Conservation (phyloP, 2,113 vertebrate species). For the Herpetotheres cachinnans region DNA sequence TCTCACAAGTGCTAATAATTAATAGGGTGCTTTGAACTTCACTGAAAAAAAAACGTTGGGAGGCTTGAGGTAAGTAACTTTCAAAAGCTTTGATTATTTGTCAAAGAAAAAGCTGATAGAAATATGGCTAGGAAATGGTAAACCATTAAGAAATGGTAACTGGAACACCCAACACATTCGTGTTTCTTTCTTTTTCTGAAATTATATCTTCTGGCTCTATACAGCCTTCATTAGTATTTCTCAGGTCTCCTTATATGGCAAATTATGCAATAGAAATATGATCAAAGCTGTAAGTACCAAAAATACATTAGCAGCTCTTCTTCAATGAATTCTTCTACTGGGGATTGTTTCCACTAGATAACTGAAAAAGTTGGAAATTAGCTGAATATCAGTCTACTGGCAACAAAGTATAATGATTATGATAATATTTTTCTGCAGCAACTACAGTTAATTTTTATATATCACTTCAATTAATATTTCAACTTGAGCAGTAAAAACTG, state of each 20-base stretch:
- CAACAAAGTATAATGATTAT: neutral
- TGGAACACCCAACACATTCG: neutral
- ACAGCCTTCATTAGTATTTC: constrained; percentile 51
- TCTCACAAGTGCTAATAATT: constrained; percentile 55
- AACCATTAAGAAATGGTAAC: constrained; percentile 37
- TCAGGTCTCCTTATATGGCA: constrained; percentile 29
- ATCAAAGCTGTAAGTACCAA: constrained; percentile 50
- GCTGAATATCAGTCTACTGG: neutral
- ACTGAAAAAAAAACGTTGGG: neutral
- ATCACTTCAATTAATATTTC: neutral
- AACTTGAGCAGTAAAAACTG: neutral
- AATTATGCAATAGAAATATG: constrained; percentile 49
- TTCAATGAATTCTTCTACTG: constrained; percentile 6
- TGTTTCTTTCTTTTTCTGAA: constrained; percentile 12
- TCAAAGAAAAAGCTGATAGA: constrained; percentile 32
- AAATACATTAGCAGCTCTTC: constrained; percentile 9
- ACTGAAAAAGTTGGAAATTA: neutral
- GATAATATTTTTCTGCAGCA: neutral
- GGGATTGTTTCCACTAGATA: neutral
- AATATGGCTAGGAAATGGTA: constrained; percentile 25
- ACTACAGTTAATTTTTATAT: neutral
- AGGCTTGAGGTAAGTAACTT: constrained; percentile 61
- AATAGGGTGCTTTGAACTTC: constrained; percentile 60
- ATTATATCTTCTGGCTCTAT: constrained; percentile 41
- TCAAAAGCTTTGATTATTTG: constrained; percentile 61